Percentiles rank a stretch among this genome's conserved stretches.
Conservation (phyloP, 2,797 vertebrate species). For the Podargus strigoides region DNA sequence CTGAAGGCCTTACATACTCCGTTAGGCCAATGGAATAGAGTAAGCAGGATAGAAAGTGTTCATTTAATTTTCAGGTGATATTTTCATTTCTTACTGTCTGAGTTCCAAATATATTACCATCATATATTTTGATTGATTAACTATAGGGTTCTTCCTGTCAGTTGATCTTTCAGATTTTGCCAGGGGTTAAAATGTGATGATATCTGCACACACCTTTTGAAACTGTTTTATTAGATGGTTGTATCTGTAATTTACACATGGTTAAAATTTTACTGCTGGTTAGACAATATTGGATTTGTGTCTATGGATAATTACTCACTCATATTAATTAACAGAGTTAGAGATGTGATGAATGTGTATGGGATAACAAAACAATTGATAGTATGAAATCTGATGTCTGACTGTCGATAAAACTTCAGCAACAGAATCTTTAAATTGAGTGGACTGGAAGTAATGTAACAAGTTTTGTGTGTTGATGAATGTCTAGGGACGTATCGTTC, state of each 20-base stretch:
- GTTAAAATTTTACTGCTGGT: background rate
- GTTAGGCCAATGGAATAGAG: background rate
- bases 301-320: background rate
- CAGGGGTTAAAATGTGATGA: background rate
- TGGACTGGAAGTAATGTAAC: background rate
- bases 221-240: background rate
- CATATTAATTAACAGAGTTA: constrained; percentile 2
- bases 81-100: background rate
- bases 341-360: background rate
- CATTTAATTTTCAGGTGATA: background rate
- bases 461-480: background rate
- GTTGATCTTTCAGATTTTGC: background rate
- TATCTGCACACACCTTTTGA: background rate
- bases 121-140: background rate
- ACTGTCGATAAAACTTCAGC: background rate
- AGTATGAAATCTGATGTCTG: background rate
- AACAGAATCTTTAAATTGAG: background rate
- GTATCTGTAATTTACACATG: background rate
- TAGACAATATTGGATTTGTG: background rate
- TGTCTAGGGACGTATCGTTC: constrained; percentile 84
- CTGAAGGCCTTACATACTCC: background rate
- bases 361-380: background rate
- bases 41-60: background rate
- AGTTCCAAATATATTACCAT: background rate
- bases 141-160: background rate